These are phyloP conservation scores for Seison nebaliae DNA, from an alignment of 1,140 invertebrate genomes.

Conservation along the genomic window DNA sequence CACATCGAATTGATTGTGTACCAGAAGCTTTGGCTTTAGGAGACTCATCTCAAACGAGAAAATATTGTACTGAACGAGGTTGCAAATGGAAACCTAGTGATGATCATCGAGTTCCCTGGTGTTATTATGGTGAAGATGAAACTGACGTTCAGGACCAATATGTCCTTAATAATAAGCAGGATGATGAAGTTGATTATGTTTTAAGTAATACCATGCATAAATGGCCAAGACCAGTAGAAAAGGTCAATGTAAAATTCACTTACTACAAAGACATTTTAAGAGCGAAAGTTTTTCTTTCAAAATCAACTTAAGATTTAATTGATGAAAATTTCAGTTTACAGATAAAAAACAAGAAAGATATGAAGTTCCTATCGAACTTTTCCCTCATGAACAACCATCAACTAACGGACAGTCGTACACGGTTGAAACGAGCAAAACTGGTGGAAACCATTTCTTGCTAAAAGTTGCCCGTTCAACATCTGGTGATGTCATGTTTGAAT, in stretches of 20 bases:
- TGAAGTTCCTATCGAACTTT: constrained; percentile 9
- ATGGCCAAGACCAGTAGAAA: constrained; percentile 1
- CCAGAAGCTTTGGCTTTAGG: constrained; percentile 10
- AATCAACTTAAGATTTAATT: constrained; percentile 4
- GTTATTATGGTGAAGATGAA: constrained; percentile 8
- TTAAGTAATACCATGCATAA: background rate
- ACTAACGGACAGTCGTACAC: too few species aligned
- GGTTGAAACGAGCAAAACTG: too few species aligned
- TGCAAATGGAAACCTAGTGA: constrained; percentile 6
- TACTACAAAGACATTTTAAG: too few species aligned
- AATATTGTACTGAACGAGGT: constrained; percentile 2
- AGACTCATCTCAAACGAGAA: constrained; percentile 2
- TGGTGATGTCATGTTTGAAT: constrained; percentile 5
- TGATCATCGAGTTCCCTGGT: constrained; percentile 5
- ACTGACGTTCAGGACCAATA: constrained; percentile 2
- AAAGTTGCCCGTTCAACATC: background rate
- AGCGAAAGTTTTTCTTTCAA: too few species aligned
- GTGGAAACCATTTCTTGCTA: constrained; percentile 1
- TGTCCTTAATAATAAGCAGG: background rate
- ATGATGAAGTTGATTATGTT: constrained; percentile 5
- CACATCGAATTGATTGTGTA: constrained; percentile 5
- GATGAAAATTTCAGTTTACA: constrained; percentile 3
- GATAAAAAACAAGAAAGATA: background rate
- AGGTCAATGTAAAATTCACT: too few species aligned
- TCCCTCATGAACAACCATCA: too few species aligned